These are phyloP conservation scores for Lasioglossum malachurum DNA, from an alignment of 2,888 invertebrate species.

Conservation along the genomic window DNA sequence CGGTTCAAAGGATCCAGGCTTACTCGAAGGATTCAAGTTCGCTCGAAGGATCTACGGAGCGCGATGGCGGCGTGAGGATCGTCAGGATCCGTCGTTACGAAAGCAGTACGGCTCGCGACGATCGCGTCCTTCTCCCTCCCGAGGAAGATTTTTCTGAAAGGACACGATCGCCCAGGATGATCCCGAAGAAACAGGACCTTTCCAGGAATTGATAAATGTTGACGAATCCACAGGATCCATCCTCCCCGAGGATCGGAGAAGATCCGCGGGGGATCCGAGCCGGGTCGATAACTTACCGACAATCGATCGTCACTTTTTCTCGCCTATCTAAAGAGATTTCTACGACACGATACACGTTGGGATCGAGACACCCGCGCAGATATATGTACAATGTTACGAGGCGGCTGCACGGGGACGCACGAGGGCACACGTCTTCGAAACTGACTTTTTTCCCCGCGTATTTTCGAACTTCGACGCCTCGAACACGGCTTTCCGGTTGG, in stretches of 20 bases:
- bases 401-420: conserved; percentile 58
- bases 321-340: conserved; percentile 58
- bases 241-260: conserved; percentile 26
- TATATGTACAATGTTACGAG: conserved; percentile 64
- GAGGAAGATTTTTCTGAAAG: background rate
- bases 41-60: conserved; percentile 15
- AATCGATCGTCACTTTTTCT: conserved; percentile 50
- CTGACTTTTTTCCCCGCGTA: background rate
- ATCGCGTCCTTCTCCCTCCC: conserved; percentile 29
- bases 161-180: conserved; percentile 48
- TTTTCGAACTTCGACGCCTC: background rate
- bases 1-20: background rate
- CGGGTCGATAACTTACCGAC: conserved; percentile 51
- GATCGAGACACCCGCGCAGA: conserved; percentile 54
- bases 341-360: conserved; percentile 61
- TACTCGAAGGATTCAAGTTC: background rate
- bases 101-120: conserved; percentile 47
- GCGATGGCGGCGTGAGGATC: conserved; percentile 34
- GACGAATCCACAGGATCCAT: conserved; percentile 48
- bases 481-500: background rate
- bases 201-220: background rate
- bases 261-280: conserved; percentile 51
- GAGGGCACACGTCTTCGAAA: conserved; percentile 46
- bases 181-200: background rate
- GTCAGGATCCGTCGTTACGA: conserved; percentile 39